Percentiles rank a stretch among this genome's conserved stretches.
Evolutionary conservation across 2,888 invertebrate species (phyloP).

Genomic region (Xestia c-nigrum): DNA sequence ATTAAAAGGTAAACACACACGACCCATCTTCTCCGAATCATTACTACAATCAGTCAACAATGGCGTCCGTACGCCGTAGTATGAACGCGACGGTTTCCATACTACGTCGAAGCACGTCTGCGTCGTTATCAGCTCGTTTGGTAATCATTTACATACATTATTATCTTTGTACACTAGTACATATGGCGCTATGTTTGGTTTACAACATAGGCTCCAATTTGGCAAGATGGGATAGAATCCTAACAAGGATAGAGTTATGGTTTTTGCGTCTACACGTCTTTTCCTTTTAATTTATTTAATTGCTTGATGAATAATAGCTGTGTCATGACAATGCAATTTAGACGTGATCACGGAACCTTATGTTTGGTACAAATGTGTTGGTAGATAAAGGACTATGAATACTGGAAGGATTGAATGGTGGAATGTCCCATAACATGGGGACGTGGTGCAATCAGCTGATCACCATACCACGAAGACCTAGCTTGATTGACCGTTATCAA

Average conservation of each 20-base stretch:
- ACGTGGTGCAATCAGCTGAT: background rate
- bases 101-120: constrained; percentile 39
- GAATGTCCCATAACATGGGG: background rate
- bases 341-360: background rate
- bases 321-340: background rate
- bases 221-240: constrained; percentile 12
- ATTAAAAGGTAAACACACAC: background rate
- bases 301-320: background rate
- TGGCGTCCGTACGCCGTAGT: background rate
- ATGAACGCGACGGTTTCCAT: background rate
- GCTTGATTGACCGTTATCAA: background rate
- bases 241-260: constrained; percentile 10
- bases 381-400: background rate
- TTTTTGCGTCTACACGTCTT: background rate
- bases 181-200: constrained; percentile 39
- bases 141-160: constrained; percentile 60
- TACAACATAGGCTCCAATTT: constrained; percentile 13
- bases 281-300: constrained; percentile 23
- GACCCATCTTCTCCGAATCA: constrained; percentile 6
- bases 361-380: background rate
- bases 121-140: constrained; percentile 45
- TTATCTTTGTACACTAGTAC: constrained; percentile 24
- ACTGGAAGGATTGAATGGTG: background rate
- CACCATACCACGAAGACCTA: background rate
- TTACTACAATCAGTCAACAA: constrained; percentile 18